Base-by-base conservation (phyloP, 2,888 invertebrate genomes). In the Caenorhabditis imperialis region DNA sequence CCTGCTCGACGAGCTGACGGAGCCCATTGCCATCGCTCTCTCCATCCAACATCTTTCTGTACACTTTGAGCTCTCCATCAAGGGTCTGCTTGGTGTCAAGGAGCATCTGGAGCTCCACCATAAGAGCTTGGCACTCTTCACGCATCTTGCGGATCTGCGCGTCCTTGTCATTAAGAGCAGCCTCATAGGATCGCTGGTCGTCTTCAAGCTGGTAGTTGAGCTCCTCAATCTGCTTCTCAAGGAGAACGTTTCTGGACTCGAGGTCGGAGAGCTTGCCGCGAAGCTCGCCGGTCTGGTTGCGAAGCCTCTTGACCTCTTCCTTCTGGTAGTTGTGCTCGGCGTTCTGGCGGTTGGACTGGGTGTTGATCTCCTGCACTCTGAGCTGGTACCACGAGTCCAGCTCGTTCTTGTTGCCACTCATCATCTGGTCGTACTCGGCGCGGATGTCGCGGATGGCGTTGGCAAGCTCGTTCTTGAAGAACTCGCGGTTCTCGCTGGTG, bases 41-140 rank as follows among this genome's bases (percentile, higher is more conserved):
- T 48, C 90, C 89, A 84, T 91, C 91, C 84, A 91, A 85, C 85
- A 91, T 89, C 80, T 90, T 90, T 77, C 91, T 88, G 89, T 91
- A 91, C 75, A 91, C 90, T 76, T 90, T 90, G 78, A 91, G 91
- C 84, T 91, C 91, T 63, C 90, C 89, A 85, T 91, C 91, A 72
- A 91, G 85, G 14, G 90, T 90, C 58, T 79, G 89, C 79, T 91
- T 91, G 81, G 89, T 89, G 82, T 90, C 90, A 83, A 90, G 88
- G 58, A 90, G 81, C 86, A 88, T 87, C 70, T 89, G 88, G 20
- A 88, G 81, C 65, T 88, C 88, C 10, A 88, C 86, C 87, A 90
- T 90, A n/a, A 90, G 85, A 44, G 90, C 89, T 62, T 86, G 84
- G 69, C 88, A 84, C 69, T 88, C 88, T 42, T 88, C 88, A 53